Evolutionary conservation across 2,797 vertebrate genomes (phyloP).

Genomic region (Manis pentadactyla): DNA sequence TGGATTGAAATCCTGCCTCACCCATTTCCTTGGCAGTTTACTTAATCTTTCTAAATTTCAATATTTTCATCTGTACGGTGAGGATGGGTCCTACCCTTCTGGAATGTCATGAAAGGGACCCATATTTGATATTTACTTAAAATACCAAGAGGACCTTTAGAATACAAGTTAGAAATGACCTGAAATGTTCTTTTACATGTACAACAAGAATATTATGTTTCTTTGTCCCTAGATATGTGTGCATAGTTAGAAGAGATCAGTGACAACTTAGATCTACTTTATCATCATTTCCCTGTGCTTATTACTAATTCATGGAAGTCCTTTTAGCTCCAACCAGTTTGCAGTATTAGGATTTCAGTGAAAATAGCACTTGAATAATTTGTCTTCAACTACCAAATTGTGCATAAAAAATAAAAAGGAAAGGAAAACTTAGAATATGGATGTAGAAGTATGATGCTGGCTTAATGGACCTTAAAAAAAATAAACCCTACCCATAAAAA

Average conservation of each 20-base stretch:
- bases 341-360: slow-evolving; percentile 59
- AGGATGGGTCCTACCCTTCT: neutral
- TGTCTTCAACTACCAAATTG: slow-evolving; percentile 61
- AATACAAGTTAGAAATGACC: neutral
- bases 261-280: slow-evolving; percentile 54
- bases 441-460: slow-evolving; percentile 8
- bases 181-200: neutral
- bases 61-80: neutral
- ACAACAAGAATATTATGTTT: slow-evolving; percentile 11
- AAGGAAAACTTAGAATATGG: slow-evolving; percentile 57
- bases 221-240: neutral
- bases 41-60: neutral
- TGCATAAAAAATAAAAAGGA: slow-evolving; percentile 61
- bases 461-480: slow-evolving; percentile 67
- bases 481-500: slow-evolving; percentile 9
- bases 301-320: slow-evolving; percentile 69
- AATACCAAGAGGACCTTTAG: neutral
- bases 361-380: slow-evolving; percentile 69
- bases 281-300: slow-evolving; percentile 49
- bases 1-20: neutral
- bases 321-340: slow-evolving; percentile 44
- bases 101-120: neutral
- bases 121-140: neutral
- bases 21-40: neutral
- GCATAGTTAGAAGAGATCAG: neutral